Base-by-base conservation (phyloP, 2,888 invertebrate genomes). In the Andrena marginata region DNA sequence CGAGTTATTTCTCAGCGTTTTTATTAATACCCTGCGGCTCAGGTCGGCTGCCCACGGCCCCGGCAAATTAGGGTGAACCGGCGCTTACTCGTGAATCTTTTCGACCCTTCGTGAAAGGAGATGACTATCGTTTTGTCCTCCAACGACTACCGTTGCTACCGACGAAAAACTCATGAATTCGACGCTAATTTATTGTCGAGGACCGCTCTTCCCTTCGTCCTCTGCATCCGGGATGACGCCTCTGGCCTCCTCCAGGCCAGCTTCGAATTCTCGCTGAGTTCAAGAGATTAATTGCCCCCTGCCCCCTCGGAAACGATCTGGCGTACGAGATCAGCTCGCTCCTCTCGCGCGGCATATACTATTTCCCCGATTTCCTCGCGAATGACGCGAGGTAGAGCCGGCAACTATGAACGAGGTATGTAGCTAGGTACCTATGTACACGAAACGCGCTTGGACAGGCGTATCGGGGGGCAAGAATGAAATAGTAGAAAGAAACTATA, bases 121-220 rank as follows among this genome's bases (percentile, higher is more conserved):
- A 89, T 89, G 88, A 88, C 89, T 88, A 89, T 89, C 89, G 88
- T 84, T 86, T 86, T 88, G 89, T 88, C 82, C 87, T 85, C 84
- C 75, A 70, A 77, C 69, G 72, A 89, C 89, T 89, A 89, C 89
- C 89, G 89, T 89, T 86, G 89, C 89, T 89, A 89, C 89, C 76
- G 85, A 88, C 81, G 87, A 86, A 86, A 86, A 85, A 89, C 80
- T 88, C 87, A 88, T 86, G 86, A 88, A 88, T 89, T 84, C 80
- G 75, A 82, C 72, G 84, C 75, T 87, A 88, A 88, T 88, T 88
- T 88, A 88, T 88, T 82, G 86, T 79, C 81, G 68, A 71, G 71
- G 72, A 68, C 69, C 62, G 59, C 31, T 49, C 54, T 64, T 26
- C 62, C 69, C 67, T 48, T 73, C 77, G 54, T 48, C 20, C 77